Base-by-base conservation (phyloP, 53 echinoderm and acorn worm species). In the Henricia sp. region DNA sequence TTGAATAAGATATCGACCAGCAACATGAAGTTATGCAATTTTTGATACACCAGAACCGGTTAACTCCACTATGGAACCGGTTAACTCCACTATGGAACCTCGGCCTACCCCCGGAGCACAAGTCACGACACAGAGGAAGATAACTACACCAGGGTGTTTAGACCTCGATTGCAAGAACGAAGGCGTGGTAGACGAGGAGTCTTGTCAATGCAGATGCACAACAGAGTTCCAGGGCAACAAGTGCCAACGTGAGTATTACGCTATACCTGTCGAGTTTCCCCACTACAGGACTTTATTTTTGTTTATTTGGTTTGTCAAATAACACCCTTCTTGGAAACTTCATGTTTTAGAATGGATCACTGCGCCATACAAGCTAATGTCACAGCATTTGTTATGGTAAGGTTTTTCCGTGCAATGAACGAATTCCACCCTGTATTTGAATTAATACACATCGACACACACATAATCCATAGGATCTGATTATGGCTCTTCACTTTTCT, bases 171-270 rank as follows among this genome's bases (percentile, higher is more conserved):
- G 89, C 54, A 55, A 56, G 68, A 84, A 89, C 37, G 73, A 75
- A 41, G 89, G 89, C 0, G 66, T 84, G 14, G 33, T 84, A 0
- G 67, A 67, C 4, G 75, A 66, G 50, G 43, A 53, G 2, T 30
- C 70, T 14, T 89, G 89, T n/a, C n/a, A 37, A 12, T 93, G 93
- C 64, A 28, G 52, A 38, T 93, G 93, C 62, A 37, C 71, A 2
- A 44, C 38, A 0, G 86, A 76, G 1, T 93, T 87, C 23, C 90
- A 93, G 50, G 93, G 93, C 3, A 65, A 62, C 1, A 12, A 3
- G 9, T 93, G 93, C 43, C 83, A 90, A 28, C 60, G 93, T 93
- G 52, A 89, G 93, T 83, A 29, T 26, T 63, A n/a, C 4, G 21
- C 4, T 19, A 55, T 55, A 12, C 13, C 19, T 55, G 13, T 16